Conservation (phyloP, 1,140 invertebrate species). For the Melitaea cinxia region DNA sequence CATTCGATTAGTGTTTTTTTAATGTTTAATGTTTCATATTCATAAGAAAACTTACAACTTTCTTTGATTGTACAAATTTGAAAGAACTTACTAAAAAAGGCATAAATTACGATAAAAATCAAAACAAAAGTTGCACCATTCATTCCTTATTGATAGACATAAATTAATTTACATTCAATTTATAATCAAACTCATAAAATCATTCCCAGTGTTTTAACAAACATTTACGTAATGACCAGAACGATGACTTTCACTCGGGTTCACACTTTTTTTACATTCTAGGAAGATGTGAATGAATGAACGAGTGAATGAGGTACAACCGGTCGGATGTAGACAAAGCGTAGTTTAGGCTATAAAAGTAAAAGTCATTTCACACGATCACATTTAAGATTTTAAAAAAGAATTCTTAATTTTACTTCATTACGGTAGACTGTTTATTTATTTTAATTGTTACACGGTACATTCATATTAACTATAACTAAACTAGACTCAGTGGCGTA, state of each 20-base stretch:
- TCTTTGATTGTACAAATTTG: too few relatives aligned
- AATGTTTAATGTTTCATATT: too few relatives aligned
- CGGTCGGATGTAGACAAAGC: background rate
- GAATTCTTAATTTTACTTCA: background rate
- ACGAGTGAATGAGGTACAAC: slow-evolving; percentile 19
- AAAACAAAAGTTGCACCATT: too few relatives aligned
- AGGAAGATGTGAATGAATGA: slow-evolving; percentile 13
- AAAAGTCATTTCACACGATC: slow-evolving; percentile 26
- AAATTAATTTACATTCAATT: background rate
- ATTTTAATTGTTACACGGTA: too few relatives aligned
- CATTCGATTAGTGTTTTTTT: too few relatives aligned
- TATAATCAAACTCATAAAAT: background rate
- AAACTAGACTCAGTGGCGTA: too few relatives aligned
- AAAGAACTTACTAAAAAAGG: too few relatives aligned
- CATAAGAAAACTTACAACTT: too few relatives aligned
- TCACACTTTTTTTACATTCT: slow-evolving; percentile 31
- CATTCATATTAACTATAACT: too few relatives aligned
- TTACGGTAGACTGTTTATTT: background rate
- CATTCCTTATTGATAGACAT: background rate
- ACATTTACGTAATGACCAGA: slow-evolving; percentile 12
- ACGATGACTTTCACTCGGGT: slow-evolving; percentile 29
- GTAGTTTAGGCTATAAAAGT: slow-evolving; percentile 22
- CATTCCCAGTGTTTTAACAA: slow-evolving; percentile 1
- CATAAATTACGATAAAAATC: too few relatives aligned
- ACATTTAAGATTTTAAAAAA: slow-evolving; percentile 4